Conservation (phyloP, 1,140 invertebrate genomes). For the Zaprionus davidi region DNA sequence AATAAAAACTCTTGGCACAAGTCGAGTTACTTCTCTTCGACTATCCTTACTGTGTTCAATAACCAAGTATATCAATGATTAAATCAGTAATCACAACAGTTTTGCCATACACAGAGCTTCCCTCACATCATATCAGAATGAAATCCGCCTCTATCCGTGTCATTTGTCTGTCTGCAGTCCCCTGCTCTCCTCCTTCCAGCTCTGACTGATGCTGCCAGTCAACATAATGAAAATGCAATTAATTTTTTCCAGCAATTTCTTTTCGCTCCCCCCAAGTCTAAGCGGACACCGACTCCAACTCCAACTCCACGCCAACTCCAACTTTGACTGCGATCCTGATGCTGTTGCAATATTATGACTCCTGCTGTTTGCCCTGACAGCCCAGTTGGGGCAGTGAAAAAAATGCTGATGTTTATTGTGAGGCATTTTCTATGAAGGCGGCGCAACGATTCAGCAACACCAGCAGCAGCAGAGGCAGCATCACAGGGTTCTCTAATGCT, state of each 20-base stretch:
- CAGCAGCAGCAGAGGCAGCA: neutral
- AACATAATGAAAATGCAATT: conserved; percentile 84
- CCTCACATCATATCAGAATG: conserved; percentile 25
- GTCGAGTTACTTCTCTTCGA: neutral
- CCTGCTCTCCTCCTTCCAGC: neutral
- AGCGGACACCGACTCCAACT: conserved; percentile 49
- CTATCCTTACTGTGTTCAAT: neutral
- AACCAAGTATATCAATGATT: conserved; percentile 24
- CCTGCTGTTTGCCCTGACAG: conserved; percentile 78
- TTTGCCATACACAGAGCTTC: conserved; percentile 20
- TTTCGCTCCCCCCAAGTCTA: conserved; percentile 58
- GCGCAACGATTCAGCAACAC: conserved; percentile 48
- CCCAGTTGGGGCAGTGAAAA: conserved; percentile 26
- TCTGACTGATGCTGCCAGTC: conserved; percentile 64
- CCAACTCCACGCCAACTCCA: neutral
- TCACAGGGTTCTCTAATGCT: conserved; percentile 19
- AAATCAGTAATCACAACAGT: conserved; percentile 48
- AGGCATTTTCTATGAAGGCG: conserved; percentile 74
- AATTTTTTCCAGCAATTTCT: conserved; percentile 84
- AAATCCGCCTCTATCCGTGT: conserved; percentile 71
- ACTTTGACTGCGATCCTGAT: conserved; percentile 38
- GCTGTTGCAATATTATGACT: conserved; percentile 82
- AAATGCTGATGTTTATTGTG: conserved; percentile 75
- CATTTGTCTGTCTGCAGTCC: conserved; percentile 73
- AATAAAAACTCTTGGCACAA: neutral